Evolutionary conservation across 2,888 invertebrate species (phyloP), one percentile per base, ranked within the genome.

Genomic region (Pyrrhosoma nymphula): DNA sequence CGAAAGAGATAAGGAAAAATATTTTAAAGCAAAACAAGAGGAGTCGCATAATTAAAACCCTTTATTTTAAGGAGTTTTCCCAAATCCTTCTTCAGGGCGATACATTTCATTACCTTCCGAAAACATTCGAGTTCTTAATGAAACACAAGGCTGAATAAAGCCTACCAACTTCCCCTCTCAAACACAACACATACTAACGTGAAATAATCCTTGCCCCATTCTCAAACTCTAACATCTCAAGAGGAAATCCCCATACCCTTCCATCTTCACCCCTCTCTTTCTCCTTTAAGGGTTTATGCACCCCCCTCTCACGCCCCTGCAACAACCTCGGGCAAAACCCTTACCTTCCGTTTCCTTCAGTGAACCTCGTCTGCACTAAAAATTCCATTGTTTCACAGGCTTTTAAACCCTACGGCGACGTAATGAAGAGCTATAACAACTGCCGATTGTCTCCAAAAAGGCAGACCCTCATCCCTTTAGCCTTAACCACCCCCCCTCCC

Each of bases 381-480:
- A 88, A 47, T 91, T 60, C 91, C 91, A 63, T 91, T 91, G 91
- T 91, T 90, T 35, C 63, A 47, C 63, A 35, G 23, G 69, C 91
- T 56, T 47, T 90, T 91, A 91, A 91, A 63, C 91, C 60, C 91
- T 39, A 63, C 60, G 60, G 60, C 91, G 35, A 91, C 91, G 91
- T 91, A 91, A 91, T 91, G 60, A 91, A 91, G 91, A 91, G 91
- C 60, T 91, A 91, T 91, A 91, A 91, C 91, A 91, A 91, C 91
- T 91, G 39, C 91, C 91, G 91, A 91, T 91, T 91, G 91, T 91
- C 91, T 63, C 91, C 91, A 39, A 39, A 47, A 47, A 39, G 39
- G 69, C 69, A 55, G 91, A 91, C 91, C 91, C 91, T 91, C 91
- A 91, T 91, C 91, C 35, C 35, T 91, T 91, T 39, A 63, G 35